phyloP scores from a whole-genome alignment of 2,888 invertebrate genomes.

The Tribolium freemani region DNA sequence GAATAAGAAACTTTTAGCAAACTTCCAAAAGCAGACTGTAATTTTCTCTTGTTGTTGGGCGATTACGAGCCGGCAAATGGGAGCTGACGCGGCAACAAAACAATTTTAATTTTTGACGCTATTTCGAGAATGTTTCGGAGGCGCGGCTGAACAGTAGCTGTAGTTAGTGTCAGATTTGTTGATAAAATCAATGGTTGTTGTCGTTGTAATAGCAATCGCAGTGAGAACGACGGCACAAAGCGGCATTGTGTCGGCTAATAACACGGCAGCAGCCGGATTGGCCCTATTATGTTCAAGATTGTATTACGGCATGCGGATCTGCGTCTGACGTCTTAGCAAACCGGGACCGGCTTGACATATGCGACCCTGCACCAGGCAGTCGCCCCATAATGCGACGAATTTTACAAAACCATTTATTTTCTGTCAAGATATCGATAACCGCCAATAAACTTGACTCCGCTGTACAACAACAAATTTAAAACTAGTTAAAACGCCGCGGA shows the following conservation, averaged over 20 bases:
- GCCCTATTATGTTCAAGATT: slow-evolving; percentile 67
- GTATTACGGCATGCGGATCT: slow-evolving; percentile 65
- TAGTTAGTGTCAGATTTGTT: slow-evolving; percentile 54
- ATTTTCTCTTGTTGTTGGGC: slow-evolving; percentile 50
- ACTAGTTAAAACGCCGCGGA: neutral
- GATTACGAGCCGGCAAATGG: slow-evolving; percentile 36
- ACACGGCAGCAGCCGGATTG: slow-evolving; percentile 63
- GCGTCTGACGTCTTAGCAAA: slow-evolving; percentile 65
- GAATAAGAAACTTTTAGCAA: slow-evolving; percentile 62
- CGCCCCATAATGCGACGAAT: slow-evolving; percentile 20
- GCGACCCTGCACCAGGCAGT: slow-evolving; percentile 37
- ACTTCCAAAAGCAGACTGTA: slow-evolving; percentile 52
- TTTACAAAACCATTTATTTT: slow-evolving; percentile 22
- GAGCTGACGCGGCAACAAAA: slow-evolving; percentile 33
- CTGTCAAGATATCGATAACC: slow-evolving; percentile 22
- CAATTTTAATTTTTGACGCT: slow-evolving; percentile 17
- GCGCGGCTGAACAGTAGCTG: slow-evolving; percentile 6
- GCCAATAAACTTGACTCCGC: slow-evolving; percentile 2
- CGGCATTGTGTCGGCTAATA: slow-evolving; percentile 63
- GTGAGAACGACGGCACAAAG: slow-evolving; percentile 56
- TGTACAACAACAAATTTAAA: neutral
- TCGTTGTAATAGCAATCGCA: slow-evolving; percentile 54
- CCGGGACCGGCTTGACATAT: slow-evolving; percentile 59
- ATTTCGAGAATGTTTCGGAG: neutral
- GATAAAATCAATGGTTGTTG: slow-evolving; percentile 64